Evolutionary conservation across 1,140 invertebrate species (phyloP).

Genomic region (Hycleus cichorii): DNA sequence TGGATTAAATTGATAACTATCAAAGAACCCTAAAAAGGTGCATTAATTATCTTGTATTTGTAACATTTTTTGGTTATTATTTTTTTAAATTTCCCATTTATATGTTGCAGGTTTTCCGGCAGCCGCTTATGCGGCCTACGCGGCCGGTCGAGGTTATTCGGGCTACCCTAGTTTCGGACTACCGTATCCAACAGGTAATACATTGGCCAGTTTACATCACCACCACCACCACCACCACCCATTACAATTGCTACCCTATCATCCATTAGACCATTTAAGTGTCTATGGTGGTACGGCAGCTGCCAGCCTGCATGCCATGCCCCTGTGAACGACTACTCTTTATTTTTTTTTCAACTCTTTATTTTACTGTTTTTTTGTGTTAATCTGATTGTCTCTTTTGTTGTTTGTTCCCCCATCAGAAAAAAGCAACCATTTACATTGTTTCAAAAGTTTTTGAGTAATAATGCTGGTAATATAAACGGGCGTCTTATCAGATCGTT

Average conservation of each 20-base stretch:
- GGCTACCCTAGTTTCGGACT: constrained; percentile 95
- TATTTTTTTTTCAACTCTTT: not conserved
- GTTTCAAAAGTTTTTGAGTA: too few relatives aligned
- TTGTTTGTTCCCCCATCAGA: not conserved
- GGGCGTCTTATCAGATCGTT: too few relatives aligned
- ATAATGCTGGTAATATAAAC: too few relatives aligned
- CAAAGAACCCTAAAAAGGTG: too few relatives aligned
- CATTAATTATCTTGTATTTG: too few relatives aligned
- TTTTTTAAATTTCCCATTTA: constrained; percentile 20
- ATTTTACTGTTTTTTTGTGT: not conserved
- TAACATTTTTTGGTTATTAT: constrained; percentile 24
- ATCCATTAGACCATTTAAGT: constrained; percentile 53
- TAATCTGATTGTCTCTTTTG: not conserved
- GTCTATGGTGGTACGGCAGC: constrained; percentile 46
- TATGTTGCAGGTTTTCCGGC: constrained; percentile 80
- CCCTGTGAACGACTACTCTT: constrained; percentile 58
- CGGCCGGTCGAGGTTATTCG: constrained; percentile 87
- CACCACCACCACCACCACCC: constrained; percentile 47
- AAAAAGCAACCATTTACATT: too few relatives aligned
- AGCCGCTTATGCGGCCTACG: constrained; percentile 85
- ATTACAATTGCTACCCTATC: constrained; percentile 49
- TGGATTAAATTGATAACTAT: too few relatives aligned
- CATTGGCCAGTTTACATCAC: constrained; percentile 59
- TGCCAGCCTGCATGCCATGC: constrained; percentile 64
- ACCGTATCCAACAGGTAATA: constrained; percentile 93